Conservation (phyloP, 2,888 invertebrate genomes). For the Nowickia ferox region DNA sequence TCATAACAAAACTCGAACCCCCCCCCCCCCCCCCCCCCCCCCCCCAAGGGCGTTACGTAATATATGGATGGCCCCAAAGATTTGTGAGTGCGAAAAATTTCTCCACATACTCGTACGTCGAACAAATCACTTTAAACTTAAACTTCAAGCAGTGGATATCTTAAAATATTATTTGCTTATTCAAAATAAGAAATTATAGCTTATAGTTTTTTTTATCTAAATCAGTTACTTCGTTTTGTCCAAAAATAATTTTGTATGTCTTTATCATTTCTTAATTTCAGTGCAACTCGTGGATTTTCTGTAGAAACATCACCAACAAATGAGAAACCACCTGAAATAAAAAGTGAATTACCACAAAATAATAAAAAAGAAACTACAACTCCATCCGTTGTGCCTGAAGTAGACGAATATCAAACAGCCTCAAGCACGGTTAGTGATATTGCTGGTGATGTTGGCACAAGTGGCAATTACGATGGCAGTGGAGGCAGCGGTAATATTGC, state of each 20-base stretch:
- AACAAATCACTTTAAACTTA: no score
- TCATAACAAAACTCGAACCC: no score
- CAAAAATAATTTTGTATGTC: not conserved
- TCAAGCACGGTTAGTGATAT: conserved; percentile 74
- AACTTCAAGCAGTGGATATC: no score
- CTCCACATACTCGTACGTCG: no score
- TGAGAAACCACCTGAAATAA: conserved; percentile 76
- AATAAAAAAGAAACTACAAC: conserved; percentile 62
- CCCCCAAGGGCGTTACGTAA: no score
- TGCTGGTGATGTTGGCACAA: conserved; percentile 48
- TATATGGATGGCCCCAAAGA: no score
- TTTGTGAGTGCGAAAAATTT: no score
- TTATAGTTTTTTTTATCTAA: no score
- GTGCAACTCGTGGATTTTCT: conserved; percentile 81
- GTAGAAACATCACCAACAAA: conserved; percentile 80
- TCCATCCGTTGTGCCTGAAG: conserved; percentile 77
- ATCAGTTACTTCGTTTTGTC: not conserved
- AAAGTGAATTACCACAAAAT: conserved; percentile 69
- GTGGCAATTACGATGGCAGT: conserved; percentile 22
- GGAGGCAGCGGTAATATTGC: conserved; percentile 12
- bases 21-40: no score
- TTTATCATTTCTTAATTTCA: conserved; percentile 62
- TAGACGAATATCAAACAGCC: conserved; percentile 78
- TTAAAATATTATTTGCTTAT: no score
- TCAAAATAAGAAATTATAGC: no score